Conservation (phyloP, 2,888 invertebrate species). For the Carabus problematicus region DNA sequence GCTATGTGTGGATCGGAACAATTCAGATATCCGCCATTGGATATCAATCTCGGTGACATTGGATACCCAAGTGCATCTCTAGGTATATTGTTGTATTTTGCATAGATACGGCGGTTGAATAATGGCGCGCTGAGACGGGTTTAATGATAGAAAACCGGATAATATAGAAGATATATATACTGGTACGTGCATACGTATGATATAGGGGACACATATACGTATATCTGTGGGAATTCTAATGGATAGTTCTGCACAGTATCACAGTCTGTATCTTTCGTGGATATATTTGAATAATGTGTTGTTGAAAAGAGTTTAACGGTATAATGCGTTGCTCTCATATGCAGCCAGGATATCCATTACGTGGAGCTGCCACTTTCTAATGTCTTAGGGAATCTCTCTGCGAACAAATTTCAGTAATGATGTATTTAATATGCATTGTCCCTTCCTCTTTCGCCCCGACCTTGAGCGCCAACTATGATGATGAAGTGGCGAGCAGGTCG, state of each 20-base stretch:
- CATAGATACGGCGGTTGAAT: too few relatives aligned
- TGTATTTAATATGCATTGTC: too few relatives aligned
- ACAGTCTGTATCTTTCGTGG: neutral
- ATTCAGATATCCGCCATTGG: slow-evolving; percentile 24
- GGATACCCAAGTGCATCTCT: slow-evolving; percentile 10
- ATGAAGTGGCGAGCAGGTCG: neutral
- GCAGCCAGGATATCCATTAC: neutral
- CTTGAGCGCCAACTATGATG: neutral
- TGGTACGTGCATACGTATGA: too few relatives aligned
- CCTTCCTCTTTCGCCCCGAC: too few relatives aligned
- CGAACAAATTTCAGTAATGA: too few relatives aligned
- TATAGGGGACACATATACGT: too few relatives aligned
- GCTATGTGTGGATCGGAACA: slow-evolving; percentile 13
- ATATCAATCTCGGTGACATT: slow-evolving; percentile 35
- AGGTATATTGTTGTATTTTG: too few relatives aligned
- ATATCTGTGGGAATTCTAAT: too few relatives aligned
- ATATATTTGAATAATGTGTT: slow-evolving; percentile 1
- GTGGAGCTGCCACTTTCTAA: neutral
- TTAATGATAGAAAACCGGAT: too few relatives aligned
- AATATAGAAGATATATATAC: too few relatives aligned
- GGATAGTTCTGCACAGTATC: neutral
- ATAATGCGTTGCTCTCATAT: neutral
- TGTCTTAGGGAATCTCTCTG: neutral
- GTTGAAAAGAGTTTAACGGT: slow-evolving; percentile 3
- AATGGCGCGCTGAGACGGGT: too few relatives aligned